These are phyloP conservation scores for Drosophila kanekoi DNA, from an alignment of 2,888 invertebrate genomes.

Conservation along the genomic window DNA sequence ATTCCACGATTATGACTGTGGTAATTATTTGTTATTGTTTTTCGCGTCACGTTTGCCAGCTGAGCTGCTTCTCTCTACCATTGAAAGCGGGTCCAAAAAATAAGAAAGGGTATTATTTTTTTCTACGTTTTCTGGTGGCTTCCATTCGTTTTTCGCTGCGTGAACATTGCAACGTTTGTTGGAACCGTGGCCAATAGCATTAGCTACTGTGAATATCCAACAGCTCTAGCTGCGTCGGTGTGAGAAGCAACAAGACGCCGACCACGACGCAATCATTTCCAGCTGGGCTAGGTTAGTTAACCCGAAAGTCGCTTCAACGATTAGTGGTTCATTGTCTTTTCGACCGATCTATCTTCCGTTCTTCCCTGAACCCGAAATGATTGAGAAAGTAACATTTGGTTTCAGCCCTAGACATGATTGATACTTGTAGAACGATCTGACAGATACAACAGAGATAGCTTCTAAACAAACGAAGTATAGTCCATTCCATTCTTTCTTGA, in stretches of 20 bases:
- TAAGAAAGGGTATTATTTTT: too few relatives aligned
- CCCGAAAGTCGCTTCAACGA: too few relatives aligned
- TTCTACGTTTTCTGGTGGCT: not conserved
- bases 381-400: too few relatives aligned
- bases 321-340: too few relatives aligned
- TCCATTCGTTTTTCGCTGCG: conserved; percentile 41
- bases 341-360: too few relatives aligned
- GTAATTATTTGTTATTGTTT: conserved; percentile 41
- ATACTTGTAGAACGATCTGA: too few relatives aligned
- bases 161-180: conserved; percentile 22
- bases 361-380: too few relatives aligned
- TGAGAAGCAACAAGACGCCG: conserved; percentile 7
- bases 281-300: not conserved
- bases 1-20: conserved; percentile 42
- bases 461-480: too few relatives aligned
- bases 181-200: conserved; percentile 27
- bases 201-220: conserved; percentile 29
- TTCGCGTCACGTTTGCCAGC: not conserved
- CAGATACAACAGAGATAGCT: too few relatives aligned
- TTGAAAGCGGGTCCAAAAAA: too few relatives aligned
- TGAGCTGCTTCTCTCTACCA: not conserved
- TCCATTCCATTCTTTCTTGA: too few relatives aligned
- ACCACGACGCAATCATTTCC: conserved; percentile 5
- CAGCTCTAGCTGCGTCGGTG: conserved; percentile 20
- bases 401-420: too few relatives aligned